Base-by-base conservation (phyloP, 2,113 vertebrate genomes). In the Dissostichus mawsoni region DNA sequence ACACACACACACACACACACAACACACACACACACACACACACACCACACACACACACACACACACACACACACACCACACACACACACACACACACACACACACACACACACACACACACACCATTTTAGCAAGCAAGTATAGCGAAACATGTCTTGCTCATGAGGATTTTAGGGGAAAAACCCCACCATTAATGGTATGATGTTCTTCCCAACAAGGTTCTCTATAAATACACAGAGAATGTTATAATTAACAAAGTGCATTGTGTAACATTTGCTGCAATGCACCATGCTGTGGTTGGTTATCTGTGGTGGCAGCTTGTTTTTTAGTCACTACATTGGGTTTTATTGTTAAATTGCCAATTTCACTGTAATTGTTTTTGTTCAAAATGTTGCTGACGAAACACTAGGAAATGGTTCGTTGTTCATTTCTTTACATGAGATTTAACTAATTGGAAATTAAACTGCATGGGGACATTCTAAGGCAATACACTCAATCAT, bases 281-380 rank as follows among this genome's bases (percentile, higher is more conserved):
- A 48, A 41, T 20, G 25, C 9, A 9, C 8, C 33, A 29, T 25
- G 36, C 17, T 36, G n/a, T 18, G 12, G n/a, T 55, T 53, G 25
- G 52, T 45, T 6, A 25, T 4, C 48, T 56, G 55, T 17, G 56
- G 23, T 4, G 5, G 63, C 44, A 69, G 78, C 18, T 64, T 73
- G 50, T 68, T 68, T 85, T 80, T 69, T 71, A 45, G 8, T 69
- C 53, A 78, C 65, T 69, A 36, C 57, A 59, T 58, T 59, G 8
- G 14, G 16, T 78, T 79, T 82, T 67, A 76, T 71, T 61, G 48
- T 69, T 69, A 25, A 1, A 44, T 65, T 61, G 47, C 41, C 44
- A 62, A 17, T 36, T 52, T n/a, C 55, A 29, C 58, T 14, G 29
- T 23, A 66, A 41, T 68, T 58, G 41, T 63, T 75, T 73, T 65